Evolutionary conservation across 2,113 vertebrate species (phyloP), one percentile per base, ranked within the genome.

Genomic region (Polypterus senegalus): DNA sequence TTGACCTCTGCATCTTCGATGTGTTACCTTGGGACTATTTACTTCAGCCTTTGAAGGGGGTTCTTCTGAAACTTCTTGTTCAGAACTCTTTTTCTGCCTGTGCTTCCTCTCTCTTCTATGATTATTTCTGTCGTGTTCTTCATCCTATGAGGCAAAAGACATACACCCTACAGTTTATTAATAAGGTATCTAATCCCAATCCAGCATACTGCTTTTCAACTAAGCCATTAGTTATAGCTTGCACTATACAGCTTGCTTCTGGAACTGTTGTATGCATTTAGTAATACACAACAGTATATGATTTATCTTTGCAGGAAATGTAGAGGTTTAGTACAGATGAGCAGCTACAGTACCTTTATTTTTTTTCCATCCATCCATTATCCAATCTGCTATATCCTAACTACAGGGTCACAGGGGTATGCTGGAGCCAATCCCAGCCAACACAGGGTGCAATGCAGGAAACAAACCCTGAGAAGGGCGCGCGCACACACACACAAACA

Each of bases 151-250:
- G 4, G 79, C 79, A 60, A 11, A 68, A 3, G 69, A 70, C 59
- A 64, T 75, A 67, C 63, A 79, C 10, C 79, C 80, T 63, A 62
- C 70, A 53, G 71, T 73, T 6, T 67, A 75, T 9, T 69, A 75
- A 48, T 71, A 71, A 10, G 63, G 65, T 4, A 72, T 79, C 9
- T 71, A 0, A 3, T 75, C 75, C 46, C 5, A 60, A 51, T 68
- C 65, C 47, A 2, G 51, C 27, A 47, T 64, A 44, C 57, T 61
- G 54, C 54, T 62, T 10, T 54, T 61, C 4, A 9, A 58, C 47
- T 70, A 61, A 3, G 5, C 44, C 75, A 57, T 63, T 76, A 61
- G 72, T 58, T 54, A 76, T 72, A 47, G 49, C 48, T 9, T 58
- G 62, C 10, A 8, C 55, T 61, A 61, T 73, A 44, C 2, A 60